These are phyloP conservation scores for Chloropsis hardwickii DNA, from an alignment of 2,113 vertebrate genomes.

Conservation along the genomic window DNA sequence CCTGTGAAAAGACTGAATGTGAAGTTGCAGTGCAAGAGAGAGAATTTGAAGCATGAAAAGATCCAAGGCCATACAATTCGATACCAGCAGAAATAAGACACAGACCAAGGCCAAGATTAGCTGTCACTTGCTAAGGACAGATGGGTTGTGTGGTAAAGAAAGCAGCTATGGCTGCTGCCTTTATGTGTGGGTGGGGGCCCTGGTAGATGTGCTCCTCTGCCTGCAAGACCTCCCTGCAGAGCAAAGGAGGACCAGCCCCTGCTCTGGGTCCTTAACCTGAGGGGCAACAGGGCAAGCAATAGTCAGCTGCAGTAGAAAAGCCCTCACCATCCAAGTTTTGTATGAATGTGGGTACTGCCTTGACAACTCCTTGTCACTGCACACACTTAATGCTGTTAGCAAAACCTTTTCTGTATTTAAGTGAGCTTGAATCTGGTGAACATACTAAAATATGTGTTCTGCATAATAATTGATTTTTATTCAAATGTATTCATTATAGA, in stretches of 20 bases:
- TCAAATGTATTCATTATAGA: not conserved
- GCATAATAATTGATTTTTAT: not conserved
- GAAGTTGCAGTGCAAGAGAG: not conserved
- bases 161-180: not conserved
- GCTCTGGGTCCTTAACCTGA: not conserved
- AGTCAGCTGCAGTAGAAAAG: not conserved
- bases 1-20: not conserved
- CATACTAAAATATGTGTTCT: not conserved
- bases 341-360: not conserved
- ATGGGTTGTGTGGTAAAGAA: not conserved
- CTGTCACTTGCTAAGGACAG: not conserved
- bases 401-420: not conserved
- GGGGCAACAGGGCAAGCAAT: fast-evolving
- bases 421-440: not conserved
- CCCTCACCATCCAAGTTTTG: not conserved
- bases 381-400: not conserved
- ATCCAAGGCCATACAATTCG: not conserved
- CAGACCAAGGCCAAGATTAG: not conserved
- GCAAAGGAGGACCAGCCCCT: fast-evolving
- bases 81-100: not conserved
- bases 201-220: not conserved
- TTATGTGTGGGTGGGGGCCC: fast-evolving
- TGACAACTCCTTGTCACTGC: not conserved
- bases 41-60: not conserved
- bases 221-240: fast-evolving